Evolutionary conservation across 2,888 invertebrate species (phyloP).

Genomic region (Drosophila siamana): DNA sequence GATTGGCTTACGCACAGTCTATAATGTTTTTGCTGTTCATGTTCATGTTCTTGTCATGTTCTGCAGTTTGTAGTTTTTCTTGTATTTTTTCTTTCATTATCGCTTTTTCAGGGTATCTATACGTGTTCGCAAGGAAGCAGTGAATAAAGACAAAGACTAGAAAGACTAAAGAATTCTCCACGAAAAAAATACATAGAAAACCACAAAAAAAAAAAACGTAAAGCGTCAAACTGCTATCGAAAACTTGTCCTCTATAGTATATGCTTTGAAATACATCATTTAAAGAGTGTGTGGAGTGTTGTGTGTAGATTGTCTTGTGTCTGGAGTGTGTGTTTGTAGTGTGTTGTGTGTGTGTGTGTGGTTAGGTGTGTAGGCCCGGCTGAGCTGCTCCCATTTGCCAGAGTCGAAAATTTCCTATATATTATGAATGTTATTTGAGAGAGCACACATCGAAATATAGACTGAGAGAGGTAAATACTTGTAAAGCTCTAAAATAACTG

Average conservation of each 20-base stretch:
- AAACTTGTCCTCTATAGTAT: constrained; percentile 30
- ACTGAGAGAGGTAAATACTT: constrained; percentile 47
- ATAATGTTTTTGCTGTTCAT: constrained; percentile 22
- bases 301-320: constrained; percentile 1
- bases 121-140: constrained; percentile 35
- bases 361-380: constrained; percentile 34
- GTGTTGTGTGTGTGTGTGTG: constrained; percentile 18
- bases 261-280: constrained; percentile 52
- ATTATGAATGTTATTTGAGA: constrained; percentile 7
- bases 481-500: constrained; percentile 38
- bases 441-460: constrained; percentile 40
- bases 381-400: constrained; percentile 40
- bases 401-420: constrained; percentile 32
- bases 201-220: constrained; percentile 1
- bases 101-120: constrained; percentile 27
- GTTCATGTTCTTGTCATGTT: constrained; percentile 9
- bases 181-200: constrained; percentile 13
- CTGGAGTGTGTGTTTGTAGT: constrained; percentile 11
- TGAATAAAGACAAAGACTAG: constrained; percentile 56
- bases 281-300: constrained; percentile 17
- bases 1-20: constrained; percentile 68
- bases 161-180: constrained; percentile 22
- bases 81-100: not conserved
- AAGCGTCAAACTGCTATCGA: constrained; percentile 27
- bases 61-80: not conserved